phyloP scores from a whole-genome alignment of 2,888 invertebrate genomes.

The Tenthredo distinguenda region DNA sequence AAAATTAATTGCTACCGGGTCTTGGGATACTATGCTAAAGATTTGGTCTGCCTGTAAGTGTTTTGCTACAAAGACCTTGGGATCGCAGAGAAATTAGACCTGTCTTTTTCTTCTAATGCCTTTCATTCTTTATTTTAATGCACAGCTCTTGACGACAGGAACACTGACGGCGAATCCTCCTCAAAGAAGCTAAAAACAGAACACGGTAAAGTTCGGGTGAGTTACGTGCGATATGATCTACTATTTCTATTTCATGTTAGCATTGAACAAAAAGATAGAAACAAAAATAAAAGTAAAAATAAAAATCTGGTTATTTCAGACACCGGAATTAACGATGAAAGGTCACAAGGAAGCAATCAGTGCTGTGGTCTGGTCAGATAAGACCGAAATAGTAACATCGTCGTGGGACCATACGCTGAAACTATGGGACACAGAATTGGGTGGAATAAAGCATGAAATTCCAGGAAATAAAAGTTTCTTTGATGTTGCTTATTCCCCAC shows the following conservation, averaged over 20 bases:
- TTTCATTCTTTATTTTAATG: constrained; percentile 66
- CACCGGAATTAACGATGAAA: constrained; percentile 91
- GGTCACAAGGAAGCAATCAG: constrained; percentile 96
- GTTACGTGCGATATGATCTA: constrained; percentile 58
- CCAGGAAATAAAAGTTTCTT: constrained; percentile 95
- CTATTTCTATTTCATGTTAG: background rate
- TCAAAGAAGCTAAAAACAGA: constrained; percentile 83
- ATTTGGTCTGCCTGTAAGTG: constrained; percentile 90
- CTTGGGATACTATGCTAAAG: constrained; percentile 95
- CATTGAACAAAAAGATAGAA: background rate
- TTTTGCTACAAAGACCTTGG: background rate
- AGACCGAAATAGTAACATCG: constrained; percentile 88
- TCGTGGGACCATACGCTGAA: constrained; percentile 98
- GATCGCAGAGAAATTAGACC: background rate
- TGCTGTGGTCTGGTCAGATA: constrained; percentile 90
- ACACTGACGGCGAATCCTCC: constrained; percentile 81
- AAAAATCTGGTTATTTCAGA: constrained; percentile 77
- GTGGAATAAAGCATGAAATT: constrained; percentile 90
- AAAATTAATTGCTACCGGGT: constrained; percentile 88
- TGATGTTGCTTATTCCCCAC: constrained; percentile 89
- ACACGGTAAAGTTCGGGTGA: constrained; percentile 82
- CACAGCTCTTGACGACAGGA: constrained; percentile 74
- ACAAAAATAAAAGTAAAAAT: background rate
- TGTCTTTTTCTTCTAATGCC: background rate
- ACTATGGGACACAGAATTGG: constrained; percentile 95